Conservation (phyloP, 92 coral and sea anemone species). For the Plumapathes pennacea region DNA sequence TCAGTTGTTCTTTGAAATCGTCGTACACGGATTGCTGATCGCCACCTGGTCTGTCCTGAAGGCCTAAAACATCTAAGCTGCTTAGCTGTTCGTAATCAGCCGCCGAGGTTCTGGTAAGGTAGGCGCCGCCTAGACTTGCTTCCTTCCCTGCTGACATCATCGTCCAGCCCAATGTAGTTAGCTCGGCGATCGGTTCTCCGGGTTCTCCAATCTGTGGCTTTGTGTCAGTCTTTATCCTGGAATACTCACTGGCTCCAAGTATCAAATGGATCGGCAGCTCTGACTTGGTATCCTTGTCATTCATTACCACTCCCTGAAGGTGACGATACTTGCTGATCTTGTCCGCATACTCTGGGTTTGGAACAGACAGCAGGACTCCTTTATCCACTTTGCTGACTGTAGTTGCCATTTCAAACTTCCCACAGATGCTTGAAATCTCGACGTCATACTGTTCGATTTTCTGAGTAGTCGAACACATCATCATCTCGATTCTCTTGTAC, state of each 20-base stretch:
- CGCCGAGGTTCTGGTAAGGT: slow-evolving; percentile 27
- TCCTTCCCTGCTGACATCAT: slow-evolving; percentile 56
- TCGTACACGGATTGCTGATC: slow-evolving; percentile 38
- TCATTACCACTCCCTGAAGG: slow-evolving; percentile 44
- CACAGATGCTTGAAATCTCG: slow-evolving; percentile 24
- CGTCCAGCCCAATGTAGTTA: slow-evolving; percentile 54
- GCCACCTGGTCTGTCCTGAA: slow-evolving; percentile 43
- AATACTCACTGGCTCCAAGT: slow-evolving; percentile 61
- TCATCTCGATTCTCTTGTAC: slow-evolving; percentile 54
- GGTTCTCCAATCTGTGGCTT: slow-evolving; percentile 45
- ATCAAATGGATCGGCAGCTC: slow-evolving; percentile 49
- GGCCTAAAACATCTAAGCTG: slow-evolving; percentile 45
- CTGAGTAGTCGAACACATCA: slow-evolving; percentile 56
- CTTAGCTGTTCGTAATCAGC: slow-evolving; percentile 54
- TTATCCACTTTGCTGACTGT: slow-evolving; percentile 57
- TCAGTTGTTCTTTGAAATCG: slow-evolving; percentile 41
- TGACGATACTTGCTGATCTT: slow-evolving; percentile 34
- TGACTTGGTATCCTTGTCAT: slow-evolving; percentile 32
- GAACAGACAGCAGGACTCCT: slow-evolving; percentile 35
- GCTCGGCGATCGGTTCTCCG: slow-evolving; percentile 55
- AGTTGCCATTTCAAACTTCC: slow-evolving; percentile 37
- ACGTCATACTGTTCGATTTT: slow-evolving; percentile 38
- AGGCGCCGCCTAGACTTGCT: slow-evolving; percentile 5
- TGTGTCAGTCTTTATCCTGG: slow-evolving; percentile 45
- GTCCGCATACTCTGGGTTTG: slow-evolving; percentile 51